Percentiles rank a stretch among this genome's conserved stretches.
Evolutionary conservation across 2,888 invertebrate species (phyloP).

Genomic region (Pantelozetes paolii): DNA sequence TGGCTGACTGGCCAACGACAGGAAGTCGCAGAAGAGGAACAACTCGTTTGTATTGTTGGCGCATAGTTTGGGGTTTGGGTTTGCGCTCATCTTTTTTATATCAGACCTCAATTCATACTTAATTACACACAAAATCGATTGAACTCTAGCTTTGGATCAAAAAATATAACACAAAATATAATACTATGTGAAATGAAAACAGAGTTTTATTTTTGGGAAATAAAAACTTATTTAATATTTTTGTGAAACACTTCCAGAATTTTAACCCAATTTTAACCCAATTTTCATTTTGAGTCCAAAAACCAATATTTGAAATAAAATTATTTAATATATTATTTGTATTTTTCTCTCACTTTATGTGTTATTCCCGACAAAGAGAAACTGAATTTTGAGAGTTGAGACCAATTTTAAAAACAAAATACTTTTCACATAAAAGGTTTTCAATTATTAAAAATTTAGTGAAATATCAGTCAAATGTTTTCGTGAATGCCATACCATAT

Average conservation of each 20-base stretch:
- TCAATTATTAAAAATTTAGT: conserved; percentile 35
- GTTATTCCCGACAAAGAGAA: conserved; percentile 20
- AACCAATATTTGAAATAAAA: conserved; percentile 15
- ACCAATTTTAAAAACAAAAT: no score
- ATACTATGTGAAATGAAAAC: background rate
- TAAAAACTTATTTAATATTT: background rate
- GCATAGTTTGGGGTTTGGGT: background rate
- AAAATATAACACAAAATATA: background rate
- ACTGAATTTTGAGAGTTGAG: no score
- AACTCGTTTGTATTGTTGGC: conserved; percentile 25
- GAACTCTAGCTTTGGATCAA: background rate
- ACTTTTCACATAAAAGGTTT: background rate
- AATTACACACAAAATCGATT: conserved; percentile 28
- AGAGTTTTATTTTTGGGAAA: background rate
- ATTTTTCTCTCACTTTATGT: background rate
- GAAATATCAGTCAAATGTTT: conserved; percentile 29
- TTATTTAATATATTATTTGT: background rate
- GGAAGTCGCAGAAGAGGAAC: conserved; percentile 32
- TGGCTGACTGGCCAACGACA: conserved; percentile 36
- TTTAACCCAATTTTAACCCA: background rate
- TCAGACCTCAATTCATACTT: conserved; percentile 27
- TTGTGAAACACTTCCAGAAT: background rate
- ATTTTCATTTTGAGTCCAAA: background rate
- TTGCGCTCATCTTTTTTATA: conserved; percentile 26
- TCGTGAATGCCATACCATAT: conserved; percentile 25